Percentiles rank a stretch among this genome's conserved stretches.
Conservation (phyloP, 30 jellyfish, hydroid and myxozoan species). For the Chironex yamaguchii region DNA sequence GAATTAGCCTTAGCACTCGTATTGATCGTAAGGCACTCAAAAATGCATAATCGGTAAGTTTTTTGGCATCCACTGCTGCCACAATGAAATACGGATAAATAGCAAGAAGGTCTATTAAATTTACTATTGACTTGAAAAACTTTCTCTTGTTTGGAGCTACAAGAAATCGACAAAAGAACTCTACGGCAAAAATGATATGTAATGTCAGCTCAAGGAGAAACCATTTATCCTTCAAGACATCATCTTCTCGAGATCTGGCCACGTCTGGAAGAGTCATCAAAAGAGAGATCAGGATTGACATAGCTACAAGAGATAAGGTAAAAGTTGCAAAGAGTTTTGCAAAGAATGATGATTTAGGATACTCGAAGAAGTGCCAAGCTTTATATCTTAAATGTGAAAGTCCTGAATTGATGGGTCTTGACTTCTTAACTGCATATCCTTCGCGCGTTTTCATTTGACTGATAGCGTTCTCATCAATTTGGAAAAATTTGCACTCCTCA, state of each 20-base stretch:
- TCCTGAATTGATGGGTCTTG: background rate
- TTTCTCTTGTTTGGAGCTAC: conserved; percentile 65
- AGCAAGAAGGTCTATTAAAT: conserved; percentile 76
- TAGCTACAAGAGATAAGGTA: conserved; percentile 37
- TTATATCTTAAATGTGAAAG: conserved; percentile 1
- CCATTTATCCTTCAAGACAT: conserved; percentile 43
- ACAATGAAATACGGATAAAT: conserved; percentile 72
- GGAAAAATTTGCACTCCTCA: conserved; percentile 77
- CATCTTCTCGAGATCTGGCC: background rate
- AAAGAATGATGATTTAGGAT: conserved; percentile 76
- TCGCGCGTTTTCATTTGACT: conserved; percentile 73
- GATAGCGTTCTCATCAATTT: conserved; percentile 67
- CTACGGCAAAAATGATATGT: conserved; percentile 68
- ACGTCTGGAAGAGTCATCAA: conserved; percentile 64
- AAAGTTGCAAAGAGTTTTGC: conserved; percentile 73
- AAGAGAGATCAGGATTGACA: conserved; percentile 65
- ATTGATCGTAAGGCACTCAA: conserved; percentile 66
- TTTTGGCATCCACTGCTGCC: conserved; percentile 29
- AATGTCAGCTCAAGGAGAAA: conserved; percentile 52
- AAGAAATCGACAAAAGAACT: conserved; percentile 60
- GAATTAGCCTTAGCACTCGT: conserved; percentile 82
- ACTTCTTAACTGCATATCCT: conserved; percentile 33
- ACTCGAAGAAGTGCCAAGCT: conserved; percentile 80
- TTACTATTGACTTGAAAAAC: conserved; percentile 52
- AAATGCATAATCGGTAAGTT: conserved; percentile 37